phyloP scores from a whole-genome alignment of 2,797 vertebrate genomes.

The Clarias laeviceps region DNA sequence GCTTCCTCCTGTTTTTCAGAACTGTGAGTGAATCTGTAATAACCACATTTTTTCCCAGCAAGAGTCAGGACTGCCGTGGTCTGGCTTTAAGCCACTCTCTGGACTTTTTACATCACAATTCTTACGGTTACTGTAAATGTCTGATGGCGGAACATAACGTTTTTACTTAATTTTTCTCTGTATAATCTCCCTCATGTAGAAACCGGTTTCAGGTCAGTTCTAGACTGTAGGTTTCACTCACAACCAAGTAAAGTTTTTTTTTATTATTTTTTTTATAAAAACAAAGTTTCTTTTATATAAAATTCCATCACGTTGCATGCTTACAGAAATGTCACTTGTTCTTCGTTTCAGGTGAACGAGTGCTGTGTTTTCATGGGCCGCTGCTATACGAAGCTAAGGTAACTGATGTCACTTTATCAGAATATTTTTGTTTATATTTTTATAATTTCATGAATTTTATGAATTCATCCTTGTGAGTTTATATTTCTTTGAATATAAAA shows the following conservation, averaged over 20 bases:
- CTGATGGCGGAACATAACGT: not conserved
- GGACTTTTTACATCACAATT: not conserved
- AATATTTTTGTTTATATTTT: no score
- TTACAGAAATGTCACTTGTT: not conserved
- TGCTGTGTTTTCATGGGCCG: slow-evolving; percentile 99
- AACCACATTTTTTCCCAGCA: not conserved
- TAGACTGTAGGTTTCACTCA: not conserved
- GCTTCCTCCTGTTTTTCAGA: not conserved
- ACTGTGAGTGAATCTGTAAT: not conserved
- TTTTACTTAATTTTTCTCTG: not conserved
- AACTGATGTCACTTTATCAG: slow-evolving; percentile 35
- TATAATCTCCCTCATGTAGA: not conserved
- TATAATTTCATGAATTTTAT: no score
- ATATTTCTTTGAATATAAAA: not conserved
- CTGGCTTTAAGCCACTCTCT: no score
- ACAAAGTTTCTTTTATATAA: not conserved
- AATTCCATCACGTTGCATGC: not conserved
- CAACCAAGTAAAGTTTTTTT: not conserved
- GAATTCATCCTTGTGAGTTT: not conserved
- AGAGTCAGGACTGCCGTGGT: not conserved
- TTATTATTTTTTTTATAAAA: no score
- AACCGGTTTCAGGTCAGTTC: not conserved
- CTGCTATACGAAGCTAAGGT: slow-evolving; percentile 99
- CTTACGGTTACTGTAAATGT: not conserved
- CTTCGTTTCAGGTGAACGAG: slow-evolving; percentile 87